Conservation (phyloP, 2,888 invertebrate species). For the Lasioglossum morio region DNA sequence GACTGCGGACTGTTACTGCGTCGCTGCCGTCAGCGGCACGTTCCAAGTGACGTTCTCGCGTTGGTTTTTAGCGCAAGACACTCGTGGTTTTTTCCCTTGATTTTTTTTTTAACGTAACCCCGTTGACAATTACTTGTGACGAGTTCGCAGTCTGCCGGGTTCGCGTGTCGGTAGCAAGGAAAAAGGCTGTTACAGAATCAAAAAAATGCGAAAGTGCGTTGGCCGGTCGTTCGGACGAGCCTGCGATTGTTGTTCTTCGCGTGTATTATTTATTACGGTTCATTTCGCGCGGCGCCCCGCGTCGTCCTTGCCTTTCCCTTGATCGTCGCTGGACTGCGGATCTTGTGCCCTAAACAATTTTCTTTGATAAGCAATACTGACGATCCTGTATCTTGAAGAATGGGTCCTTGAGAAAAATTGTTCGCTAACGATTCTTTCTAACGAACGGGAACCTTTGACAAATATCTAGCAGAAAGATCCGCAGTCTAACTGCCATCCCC, state of each 20-base stretch:
- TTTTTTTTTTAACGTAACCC: neutral
- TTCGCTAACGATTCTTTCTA: neutral
- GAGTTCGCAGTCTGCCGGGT: neutral
- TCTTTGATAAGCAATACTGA: neutral
- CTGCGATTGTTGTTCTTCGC: constrained; percentile 12
- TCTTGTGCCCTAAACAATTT: neutral
- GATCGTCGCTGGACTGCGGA: constrained; percentile 10
- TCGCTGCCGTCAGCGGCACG: neutral
- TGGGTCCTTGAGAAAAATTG: neutral
- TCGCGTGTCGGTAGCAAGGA: neutral
- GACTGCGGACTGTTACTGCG: neutral
- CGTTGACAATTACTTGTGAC: neutral
- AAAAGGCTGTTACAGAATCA: constrained; percentile 49
- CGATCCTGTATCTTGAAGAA: neutral
- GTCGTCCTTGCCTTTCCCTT: constrained; percentile 33
- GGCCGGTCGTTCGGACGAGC: constrained; percentile 20
- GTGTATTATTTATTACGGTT: constrained; percentile 40
- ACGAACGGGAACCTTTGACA: no score
- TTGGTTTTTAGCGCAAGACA: neutral
- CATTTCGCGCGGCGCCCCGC: neutral
- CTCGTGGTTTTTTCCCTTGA: neutral
- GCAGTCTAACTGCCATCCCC: constrained; percentile 37
- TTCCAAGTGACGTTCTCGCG: neutral
- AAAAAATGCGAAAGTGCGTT: constrained; percentile 18
- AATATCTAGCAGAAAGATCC: neutral